Evolutionary conservation across 53 echinoderm and acorn worm genomes (phyloP).

Genomic region (Glandiceps talaboti): DNA sequence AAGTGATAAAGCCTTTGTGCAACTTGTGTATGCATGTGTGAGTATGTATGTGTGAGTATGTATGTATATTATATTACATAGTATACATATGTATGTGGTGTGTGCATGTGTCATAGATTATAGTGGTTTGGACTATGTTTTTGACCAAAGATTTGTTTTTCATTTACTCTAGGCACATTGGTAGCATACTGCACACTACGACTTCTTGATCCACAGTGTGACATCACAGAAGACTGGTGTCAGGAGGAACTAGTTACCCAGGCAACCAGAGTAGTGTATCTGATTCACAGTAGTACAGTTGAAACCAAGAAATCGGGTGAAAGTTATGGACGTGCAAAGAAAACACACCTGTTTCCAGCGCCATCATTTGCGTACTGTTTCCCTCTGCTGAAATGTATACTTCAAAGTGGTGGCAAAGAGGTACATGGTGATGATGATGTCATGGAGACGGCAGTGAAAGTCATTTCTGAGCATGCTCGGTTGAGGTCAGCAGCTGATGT

Average conservation of each 20-base stretch:
- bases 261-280: constrained; percentile 40
- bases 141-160: too few relatives aligned
- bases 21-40: neutral
- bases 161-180: constrained; percentile 20
- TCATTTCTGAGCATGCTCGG: constrained; percentile 56
- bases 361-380: constrained; percentile 72
- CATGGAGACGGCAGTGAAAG: constrained; percentile 45
- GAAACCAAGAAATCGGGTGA: neutral
- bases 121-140: too few relatives aligned
- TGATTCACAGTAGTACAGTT: constrained; percentile 14
- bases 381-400: constrained; percentile 51
- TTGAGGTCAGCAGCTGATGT: constrained; percentile 26
- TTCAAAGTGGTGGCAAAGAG: constrained; percentile 45
- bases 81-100: too few relatives aligned
- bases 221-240: constrained; percentile 49
- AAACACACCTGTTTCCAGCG: constrained; percentile 25
- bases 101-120: too few relatives aligned
- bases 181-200: constrained; percentile 77
- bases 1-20: too few relatives aligned
- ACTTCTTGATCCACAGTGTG: constrained; percentile 34
- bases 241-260: constrained; percentile 33
- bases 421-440: constrained; percentile 47
- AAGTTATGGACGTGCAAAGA: constrained; percentile 1
- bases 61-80: neutral
- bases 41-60: neutral